Evolutionary conservation across 2,797 vertebrate genomes (phyloP).

Genomic region (Pseudocheirus occidentalis): DNA sequence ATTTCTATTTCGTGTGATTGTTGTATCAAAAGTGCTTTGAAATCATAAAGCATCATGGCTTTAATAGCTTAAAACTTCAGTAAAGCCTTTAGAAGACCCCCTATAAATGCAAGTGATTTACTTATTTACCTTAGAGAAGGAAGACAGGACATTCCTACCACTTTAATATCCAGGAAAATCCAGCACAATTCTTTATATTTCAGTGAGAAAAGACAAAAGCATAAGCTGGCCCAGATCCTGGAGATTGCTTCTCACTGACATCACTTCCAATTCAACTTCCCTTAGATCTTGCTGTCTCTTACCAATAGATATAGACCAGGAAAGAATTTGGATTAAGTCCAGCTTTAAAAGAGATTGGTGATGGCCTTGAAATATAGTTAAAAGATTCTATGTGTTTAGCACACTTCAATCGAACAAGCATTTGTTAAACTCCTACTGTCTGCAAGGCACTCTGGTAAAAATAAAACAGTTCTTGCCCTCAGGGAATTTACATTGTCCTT

Average conservation of each 20-base stretch:
- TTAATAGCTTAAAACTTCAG: background rate
- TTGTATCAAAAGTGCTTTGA: background rate
- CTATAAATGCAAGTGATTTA: background rate
- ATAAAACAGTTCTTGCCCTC: background rate
- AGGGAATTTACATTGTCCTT: background rate
- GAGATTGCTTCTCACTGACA: background rate
- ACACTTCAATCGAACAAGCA: background rate
- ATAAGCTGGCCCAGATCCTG: background rate
- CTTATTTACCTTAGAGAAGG: background rate
- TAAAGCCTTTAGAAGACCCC: background rate
- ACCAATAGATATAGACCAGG: background rate
- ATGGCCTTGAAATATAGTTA: background rate
- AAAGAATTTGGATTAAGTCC: background rate
- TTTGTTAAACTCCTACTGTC: background rate
- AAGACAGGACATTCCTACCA: background rate
- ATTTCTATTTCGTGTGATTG: background rate
- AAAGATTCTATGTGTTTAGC: background rate
- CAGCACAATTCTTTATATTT: background rate
- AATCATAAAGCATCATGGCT: background rate
- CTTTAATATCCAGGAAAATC: background rate
- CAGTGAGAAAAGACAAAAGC: background rate
- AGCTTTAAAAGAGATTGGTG: background rate
- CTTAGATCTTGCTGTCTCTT: background rate
- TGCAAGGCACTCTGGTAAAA: background rate
- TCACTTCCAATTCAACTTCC: background rate